Evolutionary conservation across 2,113 vertebrate genomes (phyloP).

Genomic region (Saccopteryx bilineata): DNA sequence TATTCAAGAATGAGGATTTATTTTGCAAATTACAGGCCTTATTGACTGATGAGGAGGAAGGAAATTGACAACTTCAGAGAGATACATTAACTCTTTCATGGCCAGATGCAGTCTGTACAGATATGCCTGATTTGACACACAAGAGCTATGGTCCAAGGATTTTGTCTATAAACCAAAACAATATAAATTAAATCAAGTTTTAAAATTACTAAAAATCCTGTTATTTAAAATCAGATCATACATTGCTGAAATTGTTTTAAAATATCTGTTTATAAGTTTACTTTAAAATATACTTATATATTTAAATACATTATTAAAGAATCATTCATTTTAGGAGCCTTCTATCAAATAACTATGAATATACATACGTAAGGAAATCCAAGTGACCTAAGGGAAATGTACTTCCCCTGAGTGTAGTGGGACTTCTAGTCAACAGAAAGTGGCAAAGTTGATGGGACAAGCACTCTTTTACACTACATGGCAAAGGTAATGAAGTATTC

Average conservation of each 20-base stretch:
- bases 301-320: background rate
- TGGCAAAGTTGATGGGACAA: background rate
- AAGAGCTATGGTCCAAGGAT: background rate
- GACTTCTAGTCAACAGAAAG: background rate
- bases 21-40: conserved; percentile 81
- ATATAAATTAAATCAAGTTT: background rate
- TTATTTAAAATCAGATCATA: background rate
- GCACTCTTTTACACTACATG: background rate
- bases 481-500: background rate
- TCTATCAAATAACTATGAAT: background rate
- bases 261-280: background rate
- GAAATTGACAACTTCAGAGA: conserved; percentile 16
- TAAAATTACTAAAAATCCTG: background rate
- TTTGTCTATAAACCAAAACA: background rate
- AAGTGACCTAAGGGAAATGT: background rate
- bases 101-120: too few relatives aligned
- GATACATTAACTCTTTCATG: conserved; percentile 72
- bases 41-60: conserved; percentile 69
- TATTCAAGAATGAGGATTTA: conserved; percentile 68
- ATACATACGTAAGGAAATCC: background rate
- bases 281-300: background rate
- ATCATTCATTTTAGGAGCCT: background rate
- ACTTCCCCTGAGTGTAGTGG: background rate
- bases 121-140: background rate
- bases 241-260: background rate